Conservation (phyloP, 1,140 invertebrate species). For the Coenobita brevimanus region DNA sequence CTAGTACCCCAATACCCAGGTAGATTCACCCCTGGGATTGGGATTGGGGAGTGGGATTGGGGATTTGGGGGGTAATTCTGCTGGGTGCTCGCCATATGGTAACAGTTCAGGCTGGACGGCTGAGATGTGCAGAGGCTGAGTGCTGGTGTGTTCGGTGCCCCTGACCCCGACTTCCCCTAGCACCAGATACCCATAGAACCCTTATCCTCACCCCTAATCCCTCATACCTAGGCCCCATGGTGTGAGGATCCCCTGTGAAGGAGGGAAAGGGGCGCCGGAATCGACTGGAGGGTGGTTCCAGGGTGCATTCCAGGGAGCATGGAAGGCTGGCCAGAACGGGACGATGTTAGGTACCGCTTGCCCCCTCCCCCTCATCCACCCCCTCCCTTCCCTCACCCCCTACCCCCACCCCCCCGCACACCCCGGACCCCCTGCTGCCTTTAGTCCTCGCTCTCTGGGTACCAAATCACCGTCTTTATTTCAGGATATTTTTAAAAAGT, state of each 20-base stretch:
- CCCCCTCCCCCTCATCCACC: constrained; percentile 8
- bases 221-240: neutral
- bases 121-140: constrained; percentile 65
- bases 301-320: constrained; percentile 1
- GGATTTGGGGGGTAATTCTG: constrained; percentile 33
- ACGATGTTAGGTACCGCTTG: constrained; percentile 44
- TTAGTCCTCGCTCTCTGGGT: constrained; percentile 36
- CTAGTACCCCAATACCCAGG: neutral
- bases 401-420: neutral
- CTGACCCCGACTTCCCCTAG: neutral
- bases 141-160: constrained; percentile 43
- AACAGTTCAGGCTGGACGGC: constrained; percentile 59
- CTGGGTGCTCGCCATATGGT: constrained; percentile 54
- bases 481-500: constrained; percentile 57
- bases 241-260: neutral
- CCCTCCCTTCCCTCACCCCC: neutral
- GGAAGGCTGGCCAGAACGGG: constrained; percentile 32
- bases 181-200: neutral
- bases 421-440: constrained; percentile 56
- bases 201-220: neutral
- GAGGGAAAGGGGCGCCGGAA: neutral
- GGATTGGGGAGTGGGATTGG: constrained; percentile 27
- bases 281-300: neutral
- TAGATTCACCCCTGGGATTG: constrained; percentile 7
- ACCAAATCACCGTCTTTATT: constrained; percentile 65